phyloP scores from a whole-genome alignment of 1,140 invertebrate genomes.

The Drosophila eugracilis region DNA sequence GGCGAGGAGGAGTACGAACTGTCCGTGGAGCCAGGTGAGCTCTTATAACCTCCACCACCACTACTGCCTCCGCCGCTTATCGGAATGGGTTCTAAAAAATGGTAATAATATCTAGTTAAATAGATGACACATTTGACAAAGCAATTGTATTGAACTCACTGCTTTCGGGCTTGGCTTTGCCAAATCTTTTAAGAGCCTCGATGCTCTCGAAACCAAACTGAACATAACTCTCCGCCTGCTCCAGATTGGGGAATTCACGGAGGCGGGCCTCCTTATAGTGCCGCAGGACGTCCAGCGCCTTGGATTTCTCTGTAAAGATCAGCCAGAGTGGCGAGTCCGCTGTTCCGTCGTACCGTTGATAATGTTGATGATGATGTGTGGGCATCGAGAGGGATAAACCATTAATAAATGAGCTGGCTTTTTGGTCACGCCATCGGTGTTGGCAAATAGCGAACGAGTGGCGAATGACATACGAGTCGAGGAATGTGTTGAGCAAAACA shows the following conservation, averaged over 20 bases:
- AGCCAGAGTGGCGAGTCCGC: slow-evolving; percentile 73
- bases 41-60: slow-evolving; percentile 23
- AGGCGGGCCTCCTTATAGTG: slow-evolving; percentile 91
- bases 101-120: slow-evolving; percentile 1
- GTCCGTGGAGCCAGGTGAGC: slow-evolving; percentile 10
- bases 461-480: slow-evolving; percentile 26
- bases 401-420: slow-evolving; percentile 35
- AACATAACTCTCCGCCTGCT: slow-evolving; percentile 91
- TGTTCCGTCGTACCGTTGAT: slow-evolving; percentile 16
- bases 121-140: too few relatives aligned
- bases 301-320: slow-evolving; percentile 89
- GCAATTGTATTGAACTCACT: slow-evolving; percentile 49
- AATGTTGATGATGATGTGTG: slow-evolving; percentile 5
- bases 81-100: slow-evolving; percentile 46
- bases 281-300: slow-evolving; percentile 90
- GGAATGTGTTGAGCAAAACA: slow-evolving; percentile 71
- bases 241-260: slow-evolving; percentile 89
- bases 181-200: slow-evolving; percentile 55
- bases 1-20: slow-evolving; percentile 31
- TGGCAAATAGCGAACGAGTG: slow-evolving; percentile 13
- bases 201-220: slow-evolving; percentile 85
- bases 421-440: slow-evolving; percentile 64
- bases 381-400: slow-evolving; percentile 8
- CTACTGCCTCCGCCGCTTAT: slow-evolving; percentile 9
- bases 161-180: slow-evolving; percentile 48